A percentile compares a stretch with the other conserved stretches of the same genome.
Conservation (phyloP, 2,797 vertebrate genomes). For the Lophius americanus region DNA sequence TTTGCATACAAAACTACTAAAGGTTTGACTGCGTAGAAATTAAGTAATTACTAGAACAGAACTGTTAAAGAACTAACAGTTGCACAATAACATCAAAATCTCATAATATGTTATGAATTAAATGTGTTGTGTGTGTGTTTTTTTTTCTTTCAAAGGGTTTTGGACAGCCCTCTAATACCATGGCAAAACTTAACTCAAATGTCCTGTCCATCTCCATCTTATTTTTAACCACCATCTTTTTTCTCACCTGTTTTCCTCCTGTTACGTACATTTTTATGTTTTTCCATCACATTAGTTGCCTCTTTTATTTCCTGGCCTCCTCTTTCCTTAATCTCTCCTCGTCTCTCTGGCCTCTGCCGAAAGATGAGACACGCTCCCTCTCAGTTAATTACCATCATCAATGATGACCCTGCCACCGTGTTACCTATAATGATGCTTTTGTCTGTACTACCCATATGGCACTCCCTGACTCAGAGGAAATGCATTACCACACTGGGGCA, state of each 20-base stretch:
- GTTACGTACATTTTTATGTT: slow-evolving; percentile 16
- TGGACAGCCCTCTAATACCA: no score
- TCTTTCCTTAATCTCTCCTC: slow-evolving; percentile 18
- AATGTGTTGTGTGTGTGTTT: no score
- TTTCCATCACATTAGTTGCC: slow-evolving; percentile 28
- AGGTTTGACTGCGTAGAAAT: not conserved
- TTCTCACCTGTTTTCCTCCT: not conserved
- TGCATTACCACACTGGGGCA: slow-evolving; percentile 38
- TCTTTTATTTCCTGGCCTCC: not conserved
- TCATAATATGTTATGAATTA: no score
- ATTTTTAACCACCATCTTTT: not conserved
- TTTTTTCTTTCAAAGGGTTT: no score
- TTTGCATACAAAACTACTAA: not conserved
- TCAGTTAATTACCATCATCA: slow-evolving; percentile 64
- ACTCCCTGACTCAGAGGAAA: slow-evolving; percentile 36
- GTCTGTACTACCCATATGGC: slow-evolving; percentile 17
- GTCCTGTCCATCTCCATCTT: not conserved
- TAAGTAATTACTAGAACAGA: not conserved
- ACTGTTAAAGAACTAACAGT: not conserved
- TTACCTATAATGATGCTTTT: slow-evolving; percentile 33
- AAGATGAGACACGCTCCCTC: slow-evolving; percentile 44
- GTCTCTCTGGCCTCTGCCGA: slow-evolving; percentile 40
- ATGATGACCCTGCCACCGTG: slow-evolving; percentile 37
- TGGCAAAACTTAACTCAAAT: not conserved
- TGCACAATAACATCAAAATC: no score